Evolutionary conservation across 2,797 vertebrate species (phyloP).

Genomic region (Distichodus sexfasciatus): DNA sequence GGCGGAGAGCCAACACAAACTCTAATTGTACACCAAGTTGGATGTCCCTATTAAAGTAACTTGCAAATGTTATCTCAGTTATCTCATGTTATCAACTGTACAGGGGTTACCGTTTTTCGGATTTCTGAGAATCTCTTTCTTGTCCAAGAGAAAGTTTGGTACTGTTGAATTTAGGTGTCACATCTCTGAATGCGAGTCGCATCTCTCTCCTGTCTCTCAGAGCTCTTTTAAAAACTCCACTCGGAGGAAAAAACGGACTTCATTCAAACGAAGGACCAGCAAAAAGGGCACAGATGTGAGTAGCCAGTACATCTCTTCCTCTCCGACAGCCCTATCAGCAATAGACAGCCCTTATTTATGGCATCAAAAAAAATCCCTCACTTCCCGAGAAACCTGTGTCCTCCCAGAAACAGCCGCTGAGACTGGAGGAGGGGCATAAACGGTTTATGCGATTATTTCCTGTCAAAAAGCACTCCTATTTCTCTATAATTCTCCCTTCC

Average conservation of each 20-base stretch:
- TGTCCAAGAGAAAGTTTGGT: too few relatives aligned
- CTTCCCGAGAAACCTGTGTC: background rate
- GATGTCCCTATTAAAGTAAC: too few relatives aligned
- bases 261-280: conserved; percentile 96
- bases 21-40: too few relatives aligned
- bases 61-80: too few relatives aligned
- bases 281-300: conserved; percentile 95
- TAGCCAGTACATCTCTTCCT: conserved; percentile 41
- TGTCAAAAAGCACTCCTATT: conserved; percentile 12
- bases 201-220: conserved; percentile 68
- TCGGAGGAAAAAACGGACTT: conserved; percentile 95
- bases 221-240: conserved; percentile 94
- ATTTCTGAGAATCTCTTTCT: conserved; percentile 12
- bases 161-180: conserved; percentile 38
- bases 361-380: background rate
- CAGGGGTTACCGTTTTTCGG: too few relatives aligned
- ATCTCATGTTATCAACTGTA: too few relatives aligned
- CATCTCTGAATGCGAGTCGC: conserved; percentile 21
- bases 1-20: too few relatives aligned
- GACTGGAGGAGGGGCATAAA: background rate
- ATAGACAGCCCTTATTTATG: background rate
- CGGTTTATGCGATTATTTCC: conserved; percentile 22
- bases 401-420: background rate
- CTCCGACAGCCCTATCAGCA: conserved; percentile 5
- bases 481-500: conserved; percentile 43